Evolutionary conservation across 2,888 invertebrate genomes (phyloP).

Genomic region (Dolichomitus sp.): DNA sequence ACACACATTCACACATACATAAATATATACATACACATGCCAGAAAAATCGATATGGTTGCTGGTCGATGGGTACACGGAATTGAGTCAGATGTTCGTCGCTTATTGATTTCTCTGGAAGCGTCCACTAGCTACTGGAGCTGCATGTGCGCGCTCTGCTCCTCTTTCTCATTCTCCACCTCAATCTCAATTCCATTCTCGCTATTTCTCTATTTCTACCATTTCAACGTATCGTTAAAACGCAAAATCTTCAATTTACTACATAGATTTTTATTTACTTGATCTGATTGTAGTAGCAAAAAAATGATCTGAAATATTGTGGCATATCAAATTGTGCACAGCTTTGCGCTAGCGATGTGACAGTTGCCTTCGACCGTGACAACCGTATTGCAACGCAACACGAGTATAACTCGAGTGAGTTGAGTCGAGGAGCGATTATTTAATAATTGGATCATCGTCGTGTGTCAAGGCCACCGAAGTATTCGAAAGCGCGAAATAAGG

Average conservation of each 20-base stretch:
- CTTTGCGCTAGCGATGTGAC: not conserved
- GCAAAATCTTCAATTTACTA: constrained; percentile 2
- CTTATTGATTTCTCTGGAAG: constrained; percentile 82
- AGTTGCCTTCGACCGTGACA: constrained; percentile 13
- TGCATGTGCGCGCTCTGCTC: constrained; percentile 66
- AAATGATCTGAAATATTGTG: not conserved
- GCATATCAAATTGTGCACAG: constrained; percentile 1
- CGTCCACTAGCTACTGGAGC: constrained; percentile 63
- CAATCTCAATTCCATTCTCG: not conserved
- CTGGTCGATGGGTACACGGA: constrained; percentile 66
- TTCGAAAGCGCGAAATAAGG: constrained; percentile 38
- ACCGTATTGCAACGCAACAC: constrained; percentile 41
- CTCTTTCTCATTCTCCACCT: constrained; percentile 32
- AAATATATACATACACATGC: constrained; percentile 54
- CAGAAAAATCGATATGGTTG: constrained; percentile 72
- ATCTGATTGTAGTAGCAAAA: not conserved
- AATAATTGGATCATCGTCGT: constrained; percentile 61
- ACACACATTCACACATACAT: constrained; percentile 10
- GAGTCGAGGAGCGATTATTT: constrained; percentile 47
- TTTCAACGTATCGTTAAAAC: constrained; percentile 29
- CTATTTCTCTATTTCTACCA: constrained; percentile 5
- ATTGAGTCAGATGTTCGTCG: constrained; percentile 72
- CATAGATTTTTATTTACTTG: not conserved
- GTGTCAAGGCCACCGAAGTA: constrained; percentile 58
- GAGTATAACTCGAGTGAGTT: constrained; percentile 46